Percentiles rank a stretch among this genome's conserved stretches.
These are phyloP conservation scores for Coleophora flavipennella DNA, from an alignment of 2,888 invertebrate species.

Conservation along the genomic window DNA sequence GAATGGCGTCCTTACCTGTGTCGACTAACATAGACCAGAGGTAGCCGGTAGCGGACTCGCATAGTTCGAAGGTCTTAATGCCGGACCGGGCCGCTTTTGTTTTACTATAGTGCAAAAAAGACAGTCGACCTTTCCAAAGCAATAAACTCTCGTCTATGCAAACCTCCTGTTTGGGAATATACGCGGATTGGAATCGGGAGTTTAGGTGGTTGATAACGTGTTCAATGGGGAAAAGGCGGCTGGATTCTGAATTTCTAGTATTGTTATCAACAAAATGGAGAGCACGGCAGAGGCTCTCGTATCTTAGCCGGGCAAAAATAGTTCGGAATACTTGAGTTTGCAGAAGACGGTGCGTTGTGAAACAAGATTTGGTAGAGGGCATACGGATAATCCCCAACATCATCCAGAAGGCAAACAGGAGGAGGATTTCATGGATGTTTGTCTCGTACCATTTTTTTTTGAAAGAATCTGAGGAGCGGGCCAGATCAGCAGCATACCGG, in stretches of 20 bases:
- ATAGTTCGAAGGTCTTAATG: constrained; percentile 14
- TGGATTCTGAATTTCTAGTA: not conserved
- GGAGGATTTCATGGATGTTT: constrained; percentile 9
- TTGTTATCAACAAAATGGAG: constrained; percentile 15
- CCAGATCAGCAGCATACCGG: constrained; percentile 4
- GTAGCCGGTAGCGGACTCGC: constrained; percentile 14
- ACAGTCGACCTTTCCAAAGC: constrained; percentile 15
- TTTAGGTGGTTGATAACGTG: constrained; percentile 11
- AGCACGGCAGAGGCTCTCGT: constrained; percentile 11
- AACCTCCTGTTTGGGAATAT: constrained; percentile 6
- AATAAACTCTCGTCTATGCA: constrained; percentile 14
- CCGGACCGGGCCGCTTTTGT: constrained; percentile 12
- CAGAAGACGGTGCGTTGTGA: constrained; percentile 14
- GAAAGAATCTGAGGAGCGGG: not conserved
- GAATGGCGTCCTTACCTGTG: constrained; percentile 1
- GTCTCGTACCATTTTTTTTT: not conserved
- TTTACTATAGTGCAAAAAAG: constrained; percentile 11
- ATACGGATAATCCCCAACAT: constrained; percentile 1
- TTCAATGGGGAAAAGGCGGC: constrained; percentile 4
- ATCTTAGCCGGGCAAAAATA: constrained; percentile 11
- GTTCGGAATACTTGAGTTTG: constrained; percentile 12
- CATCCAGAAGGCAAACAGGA: constrained; percentile 10
- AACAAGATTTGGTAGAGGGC: constrained; percentile 13
- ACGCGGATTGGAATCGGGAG: constrained; percentile 1
- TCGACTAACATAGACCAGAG: constrained; percentile 14